These are phyloP conservation scores for Hyles vespertilio DNA, from an alignment of 1,140 invertebrate species.

Conservation along the genomic window DNA sequence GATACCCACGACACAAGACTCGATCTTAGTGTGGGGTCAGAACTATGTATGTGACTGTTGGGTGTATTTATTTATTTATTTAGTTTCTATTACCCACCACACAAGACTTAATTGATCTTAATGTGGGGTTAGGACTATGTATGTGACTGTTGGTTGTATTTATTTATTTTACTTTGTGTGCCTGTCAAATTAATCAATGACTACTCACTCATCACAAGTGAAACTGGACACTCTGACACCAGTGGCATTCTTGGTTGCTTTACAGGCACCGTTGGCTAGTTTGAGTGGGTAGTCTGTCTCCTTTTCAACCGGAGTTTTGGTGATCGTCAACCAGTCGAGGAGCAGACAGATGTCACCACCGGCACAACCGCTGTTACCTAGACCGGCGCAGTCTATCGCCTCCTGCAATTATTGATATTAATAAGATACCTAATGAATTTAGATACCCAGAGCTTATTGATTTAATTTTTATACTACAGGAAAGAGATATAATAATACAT, in stretches of 20 bases:
- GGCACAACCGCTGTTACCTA: conserved; percentile 84
- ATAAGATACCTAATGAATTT: neutral
- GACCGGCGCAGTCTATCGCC: conserved; percentile 87
- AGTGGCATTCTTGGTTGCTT: conserved; percentile 60
- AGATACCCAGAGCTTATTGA: neutral
- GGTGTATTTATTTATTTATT: no score
- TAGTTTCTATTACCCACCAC: no score
- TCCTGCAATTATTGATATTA: conserved; percentile 60
- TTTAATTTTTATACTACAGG: no score
- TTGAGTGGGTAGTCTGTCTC: conserved; percentile 82
- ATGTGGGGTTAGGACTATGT: no score
- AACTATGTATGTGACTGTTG: no score
- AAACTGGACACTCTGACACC: conserved; percentile 60
- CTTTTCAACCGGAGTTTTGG: conserved; percentile 76
- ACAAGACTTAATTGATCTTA: no score
- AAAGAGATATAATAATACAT: no score
- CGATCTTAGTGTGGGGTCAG: no score
- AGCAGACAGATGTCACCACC: conserved; percentile 89
- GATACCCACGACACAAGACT: no score
- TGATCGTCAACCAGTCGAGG: conserved; percentile 82
- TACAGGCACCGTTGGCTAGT: conserved; percentile 78
- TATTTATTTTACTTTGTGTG: no score
- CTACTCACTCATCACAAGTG: conserved; percentile 73
- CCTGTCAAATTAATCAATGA: neutral
- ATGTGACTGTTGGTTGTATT: no score